A percentile compares a stretch with the other conserved stretches of the same genome.
These are phyloP conservation scores for Heliconius ethilla DNA, from an alignment of 2,888 invertebrate species.

Conservation along the genomic window DNA sequence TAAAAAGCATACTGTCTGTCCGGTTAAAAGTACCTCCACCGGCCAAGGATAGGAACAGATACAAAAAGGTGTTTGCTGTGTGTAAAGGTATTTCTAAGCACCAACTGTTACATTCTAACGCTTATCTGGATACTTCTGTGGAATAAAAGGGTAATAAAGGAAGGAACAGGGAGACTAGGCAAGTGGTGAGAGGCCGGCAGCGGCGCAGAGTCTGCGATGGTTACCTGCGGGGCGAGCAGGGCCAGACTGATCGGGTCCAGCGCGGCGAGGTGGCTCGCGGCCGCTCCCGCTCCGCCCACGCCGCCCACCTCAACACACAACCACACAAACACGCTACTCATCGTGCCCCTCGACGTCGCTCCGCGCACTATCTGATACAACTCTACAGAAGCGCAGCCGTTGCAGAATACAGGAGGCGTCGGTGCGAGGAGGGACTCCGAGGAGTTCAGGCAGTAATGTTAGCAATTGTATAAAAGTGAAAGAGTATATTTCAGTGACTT, in stretches of 20 bases:
- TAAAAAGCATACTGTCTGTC: constrained; percentile 68
- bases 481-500: constrained; percentile 68
- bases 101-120: constrained; percentile 22
- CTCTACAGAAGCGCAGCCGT: constrained; percentile 46
- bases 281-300: constrained; percentile 80
- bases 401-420: constrained; percentile 49
- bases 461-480: constrained; percentile 73
- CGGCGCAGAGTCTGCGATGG: constrained; percentile 54
- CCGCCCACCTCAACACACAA: constrained; percentile 84
- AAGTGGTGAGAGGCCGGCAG: constrained; percentile 56
- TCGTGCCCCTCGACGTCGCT: constrained; percentile 58
- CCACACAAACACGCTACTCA: constrained; percentile 81
- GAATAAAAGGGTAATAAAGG: constrained; percentile 22
- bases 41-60: constrained; percentile 60
- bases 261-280: constrained; percentile 81
- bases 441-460: constrained; percentile 67
- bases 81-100: constrained; percentile 14
- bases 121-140: constrained; percentile 24
- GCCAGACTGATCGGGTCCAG: constrained; percentile 82
- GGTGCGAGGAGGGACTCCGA: constrained; percentile 70
- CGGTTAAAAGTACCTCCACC: constrained; percentile 69
- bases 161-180: constrained; percentile 37
- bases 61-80: constrained; percentile 20
- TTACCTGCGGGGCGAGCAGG: constrained; percentile 81
- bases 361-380: constrained; percentile 54